These are phyloP conservation scores for Thalassophryne amazonica DNA, from an alignment of 2,797 vertebrate genomes.

Conservation along the genomic window DNA sequence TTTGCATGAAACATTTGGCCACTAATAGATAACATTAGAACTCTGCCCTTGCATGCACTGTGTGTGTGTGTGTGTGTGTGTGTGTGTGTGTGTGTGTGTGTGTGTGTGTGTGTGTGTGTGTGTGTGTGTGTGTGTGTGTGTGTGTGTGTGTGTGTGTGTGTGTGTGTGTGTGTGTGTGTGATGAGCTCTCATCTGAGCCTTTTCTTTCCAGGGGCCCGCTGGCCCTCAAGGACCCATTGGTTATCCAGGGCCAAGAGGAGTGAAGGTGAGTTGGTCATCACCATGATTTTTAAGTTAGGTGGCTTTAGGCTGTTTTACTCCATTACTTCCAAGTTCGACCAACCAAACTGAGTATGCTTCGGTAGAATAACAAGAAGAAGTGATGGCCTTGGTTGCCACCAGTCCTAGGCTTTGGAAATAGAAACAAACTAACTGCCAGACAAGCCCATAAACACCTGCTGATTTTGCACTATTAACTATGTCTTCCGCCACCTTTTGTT, in stretches of 20 bases:
- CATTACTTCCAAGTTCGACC: no score
- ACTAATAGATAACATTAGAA: slow-evolving; percentile 17
- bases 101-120: neutral
- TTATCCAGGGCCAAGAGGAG: slow-evolving; percentile 93
- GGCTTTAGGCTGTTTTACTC: no score
- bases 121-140: slow-evolving; percentile 5
- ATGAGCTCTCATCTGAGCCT: slow-evolving; percentile 22
- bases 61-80: slow-evolving; percentile 1
- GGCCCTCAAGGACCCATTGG: slow-evolving; percentile 97
- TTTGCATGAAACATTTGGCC: slow-evolving; percentile 39
- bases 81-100: neutral
- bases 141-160: neutral
- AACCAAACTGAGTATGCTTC: no score
- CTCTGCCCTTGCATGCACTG: no score
- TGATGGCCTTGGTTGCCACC: no score
- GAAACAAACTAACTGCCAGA: no score
- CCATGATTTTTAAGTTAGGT: neutral
- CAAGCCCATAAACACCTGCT: no score
- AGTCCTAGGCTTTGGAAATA: no score
- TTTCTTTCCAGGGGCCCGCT: slow-evolving; percentile 83
- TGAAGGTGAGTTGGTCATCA: slow-evolving; percentile 85
- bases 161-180: neutral
- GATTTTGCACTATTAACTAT: no score
- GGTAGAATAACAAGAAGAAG: no score
- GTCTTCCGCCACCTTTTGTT: no score